phyloP scores from a whole-genome alignment of 2,797 vertebrate species.

The Crax fasciolata region DNA sequence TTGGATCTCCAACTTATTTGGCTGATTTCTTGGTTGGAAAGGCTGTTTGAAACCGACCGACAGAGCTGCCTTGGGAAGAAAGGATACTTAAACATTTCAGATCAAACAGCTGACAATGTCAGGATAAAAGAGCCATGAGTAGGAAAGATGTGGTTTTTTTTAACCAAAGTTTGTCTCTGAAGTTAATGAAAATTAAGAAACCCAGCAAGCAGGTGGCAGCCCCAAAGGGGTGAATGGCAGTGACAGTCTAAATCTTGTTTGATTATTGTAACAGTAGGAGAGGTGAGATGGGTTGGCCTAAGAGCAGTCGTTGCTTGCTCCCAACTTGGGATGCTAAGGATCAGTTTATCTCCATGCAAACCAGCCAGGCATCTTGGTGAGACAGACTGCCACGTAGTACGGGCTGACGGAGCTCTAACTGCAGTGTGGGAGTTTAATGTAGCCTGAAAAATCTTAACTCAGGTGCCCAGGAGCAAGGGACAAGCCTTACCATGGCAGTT shows the following conservation, averaged over 20 bases:
- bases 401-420: not conserved
- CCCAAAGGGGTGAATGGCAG: not conserved
- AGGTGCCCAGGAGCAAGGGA: not conserved
- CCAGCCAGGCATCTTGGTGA: not conserved
- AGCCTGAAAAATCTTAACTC: not conserved
- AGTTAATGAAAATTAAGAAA: not conserved
- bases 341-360: not conserved
- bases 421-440: not conserved
- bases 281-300: not conserved
- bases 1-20: not conserved
- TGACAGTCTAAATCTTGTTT: not conserved
- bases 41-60: not conserved
- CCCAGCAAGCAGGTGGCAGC: not conserved
- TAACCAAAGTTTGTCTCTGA: not conserved
- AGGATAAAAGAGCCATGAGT: not conserved
- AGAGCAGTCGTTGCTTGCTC: not conserved
- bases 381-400: not conserved
- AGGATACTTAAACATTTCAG: not conserved
- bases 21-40: not conserved
- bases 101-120: not conserved
- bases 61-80: not conserved
- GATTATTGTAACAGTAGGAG: not conserved
- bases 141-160: not conserved
- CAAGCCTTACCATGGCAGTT: not conserved
- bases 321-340: not conserved